Evolutionary conservation across 2,797 vertebrate genomes (phyloP).

Genomic region (Mionectes olivaceus): DNA sequence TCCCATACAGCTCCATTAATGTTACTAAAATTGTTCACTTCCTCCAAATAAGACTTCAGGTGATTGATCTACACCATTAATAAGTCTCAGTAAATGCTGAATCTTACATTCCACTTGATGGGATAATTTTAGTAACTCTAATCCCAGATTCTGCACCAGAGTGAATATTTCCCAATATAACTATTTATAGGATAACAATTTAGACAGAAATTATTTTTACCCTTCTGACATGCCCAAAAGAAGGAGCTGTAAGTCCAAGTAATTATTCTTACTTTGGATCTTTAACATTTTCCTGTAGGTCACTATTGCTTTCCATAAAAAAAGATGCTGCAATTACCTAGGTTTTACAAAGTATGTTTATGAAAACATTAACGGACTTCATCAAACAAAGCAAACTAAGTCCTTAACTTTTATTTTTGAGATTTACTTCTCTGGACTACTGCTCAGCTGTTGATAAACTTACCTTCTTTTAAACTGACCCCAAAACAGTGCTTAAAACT

Average conservation of each 20-base stretch:
- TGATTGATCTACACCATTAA: slow-evolving; percentile 47
- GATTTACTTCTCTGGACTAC: background rate
- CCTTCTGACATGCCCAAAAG: background rate
- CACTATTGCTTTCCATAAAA: background rate
- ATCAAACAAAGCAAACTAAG: background rate
- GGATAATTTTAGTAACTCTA: slow-evolving; percentile 42
- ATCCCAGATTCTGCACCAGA: slow-evolving; percentile 38
- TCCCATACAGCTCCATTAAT: background rate
- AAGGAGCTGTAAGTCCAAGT: background rate
- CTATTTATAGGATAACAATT: background rate
- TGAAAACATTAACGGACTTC: background rate
- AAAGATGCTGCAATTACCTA: background rate
- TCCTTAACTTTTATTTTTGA: background rate
- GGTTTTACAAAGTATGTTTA: background rate
- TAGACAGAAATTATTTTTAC: background rate
- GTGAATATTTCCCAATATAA: background rate
- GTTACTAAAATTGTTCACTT: slow-evolving; percentile 28
- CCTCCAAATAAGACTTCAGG: slow-evolving; percentile 14
- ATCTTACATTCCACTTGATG: slow-evolving; percentile 5
- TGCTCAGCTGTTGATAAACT: background rate
- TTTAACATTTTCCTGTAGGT: background rate
- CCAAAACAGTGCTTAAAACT: background rate
- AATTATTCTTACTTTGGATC: background rate
- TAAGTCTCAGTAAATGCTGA: slow-evolving; percentile 36
- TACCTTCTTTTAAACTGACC: background rate